Evolutionary conservation across 2,113 vertebrate genomes (phyloP), one percentile per base, ranked within the genome.

Genomic region (Tylochromis polylepis): DNA sequence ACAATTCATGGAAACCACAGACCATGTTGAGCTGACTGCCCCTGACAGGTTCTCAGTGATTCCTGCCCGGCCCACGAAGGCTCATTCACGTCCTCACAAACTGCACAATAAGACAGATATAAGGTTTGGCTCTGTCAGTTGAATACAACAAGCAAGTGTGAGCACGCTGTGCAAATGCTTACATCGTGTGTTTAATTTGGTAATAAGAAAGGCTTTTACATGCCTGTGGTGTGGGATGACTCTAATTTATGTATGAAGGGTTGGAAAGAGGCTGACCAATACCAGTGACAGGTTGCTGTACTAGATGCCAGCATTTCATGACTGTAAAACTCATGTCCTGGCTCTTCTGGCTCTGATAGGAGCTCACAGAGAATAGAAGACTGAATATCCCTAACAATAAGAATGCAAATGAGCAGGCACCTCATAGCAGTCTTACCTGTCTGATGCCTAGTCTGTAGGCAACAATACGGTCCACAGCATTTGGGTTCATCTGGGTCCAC

Each of bases 401-500:
- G 31, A 51, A 8, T 60, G 78, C 34, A n/a, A 24, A 56, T 10
- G 3, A 57, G 22, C 58, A 78, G 51, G 59, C 3, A 72, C 12
- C 22, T 60, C 6, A n/a, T 8, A 27, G 41, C 24, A 2, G n/a
- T 60, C 94, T 95, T 90, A 99, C 98, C 98, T 99, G 99, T 92
- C 97, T 96, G 60, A 99, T 97, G 1, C 98, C 98, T 2, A 99
- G 90, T 49, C 98, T 97, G 16, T 99, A 99, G 7, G 98, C 98
- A 3, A 99, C 96, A 84, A 99, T 98, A 7, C 97, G 97, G 86
- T 99, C 99, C 89, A 99, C 99, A 0, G 98, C 97, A 0, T 94
- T 92, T 1, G 99, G 99, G 43, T 98, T 99, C 98, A 99, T 98
- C 93, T 99, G 99, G 0, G 99, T 99, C 99, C 99, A 99, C 94